A percentile compares a stretch with the other conserved stretches of the same genome.
These are phyloP conservation scores for Rhopalosiphum padi DNA, from an alignment of 1,140 invertebrate genomes.

Conservation along the genomic window DNA sequence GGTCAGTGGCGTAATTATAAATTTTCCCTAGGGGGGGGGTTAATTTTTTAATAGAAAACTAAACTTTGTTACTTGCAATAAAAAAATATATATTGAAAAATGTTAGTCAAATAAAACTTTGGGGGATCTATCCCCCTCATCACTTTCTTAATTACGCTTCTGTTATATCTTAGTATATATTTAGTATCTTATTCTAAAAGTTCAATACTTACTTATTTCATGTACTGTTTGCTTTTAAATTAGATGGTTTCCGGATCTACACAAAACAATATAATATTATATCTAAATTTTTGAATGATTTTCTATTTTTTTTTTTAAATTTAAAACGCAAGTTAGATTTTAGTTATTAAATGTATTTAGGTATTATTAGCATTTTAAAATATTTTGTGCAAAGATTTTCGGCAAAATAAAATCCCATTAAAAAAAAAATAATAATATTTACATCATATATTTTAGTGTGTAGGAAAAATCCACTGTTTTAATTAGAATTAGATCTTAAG, in stretches of 20 bases:
- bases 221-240: background rate
- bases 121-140: too few species aligned
- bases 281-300: too few species aligned
- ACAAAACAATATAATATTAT: background rate
- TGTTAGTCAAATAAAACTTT: too few species aligned
- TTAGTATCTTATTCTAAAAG: background rate
- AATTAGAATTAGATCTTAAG: background rate
- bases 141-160: too few species aligned
- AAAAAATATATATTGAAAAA: too few species aligned
- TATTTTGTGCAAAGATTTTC: too few species aligned
- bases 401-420: background rate
- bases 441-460: background rate
- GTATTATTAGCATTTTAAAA: background rate
- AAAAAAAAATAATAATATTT: too few species aligned
- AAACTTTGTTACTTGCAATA: too few species aligned
- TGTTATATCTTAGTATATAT: too few species aligned
- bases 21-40: too few species aligned
- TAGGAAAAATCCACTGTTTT: background rate
- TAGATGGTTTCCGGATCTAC: background rate
- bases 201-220: background rate
- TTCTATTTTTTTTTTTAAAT: background rate
- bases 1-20: too few species aligned
- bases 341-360: background rate
- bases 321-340: fast-evolving
- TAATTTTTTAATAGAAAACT: too few species aligned